A percentile compares a stretch with the other conserved stretches of the same genome.
These are phyloP conservation scores for Sigmodon hispidus DNA, from an alignment of 2,113 vertebrate species.

Conservation along the genomic window DNA sequence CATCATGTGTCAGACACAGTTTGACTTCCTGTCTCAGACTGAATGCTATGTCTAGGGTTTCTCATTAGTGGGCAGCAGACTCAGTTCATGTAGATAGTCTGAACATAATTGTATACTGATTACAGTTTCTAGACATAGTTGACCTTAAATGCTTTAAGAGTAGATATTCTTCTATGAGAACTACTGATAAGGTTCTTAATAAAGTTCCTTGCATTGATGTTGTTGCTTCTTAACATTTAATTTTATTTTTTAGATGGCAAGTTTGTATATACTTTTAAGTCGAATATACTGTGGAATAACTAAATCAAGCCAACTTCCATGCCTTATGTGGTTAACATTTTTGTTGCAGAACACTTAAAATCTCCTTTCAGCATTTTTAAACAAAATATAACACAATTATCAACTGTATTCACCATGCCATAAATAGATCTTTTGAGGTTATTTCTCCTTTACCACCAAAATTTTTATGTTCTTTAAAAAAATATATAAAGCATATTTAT, in stretches of 20 bases:
- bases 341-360: not conserved
- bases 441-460: not conserved
- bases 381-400: not conserved
- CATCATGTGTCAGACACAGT: not conserved
- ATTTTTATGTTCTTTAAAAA: not conserved
- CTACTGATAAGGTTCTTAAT: not conserved
- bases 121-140: not conserved
- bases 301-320: not conserved
- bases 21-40: not conserved
- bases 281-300: not conserved
- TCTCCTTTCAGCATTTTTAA: not conserved
- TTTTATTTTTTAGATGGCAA: not conserved
- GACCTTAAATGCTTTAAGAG: conserved; percentile 23
- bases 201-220: not conserved
- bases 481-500: not conserved
- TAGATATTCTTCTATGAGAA: not conserved
- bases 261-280: not conserved
- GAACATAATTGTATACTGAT: not conserved
- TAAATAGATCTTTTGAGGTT: not conserved
- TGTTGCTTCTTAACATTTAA: not conserved
- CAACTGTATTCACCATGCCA: not conserved
- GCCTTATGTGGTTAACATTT: not conserved
- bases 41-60: not conserved
- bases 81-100: not conserved
- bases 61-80: not conserved